Percentiles rank a stretch among this genome's conserved stretches.
Evolutionary conservation across 2,113 vertebrate genomes (phyloP).

Genomic region (Chlamydotis undulata): DNA sequence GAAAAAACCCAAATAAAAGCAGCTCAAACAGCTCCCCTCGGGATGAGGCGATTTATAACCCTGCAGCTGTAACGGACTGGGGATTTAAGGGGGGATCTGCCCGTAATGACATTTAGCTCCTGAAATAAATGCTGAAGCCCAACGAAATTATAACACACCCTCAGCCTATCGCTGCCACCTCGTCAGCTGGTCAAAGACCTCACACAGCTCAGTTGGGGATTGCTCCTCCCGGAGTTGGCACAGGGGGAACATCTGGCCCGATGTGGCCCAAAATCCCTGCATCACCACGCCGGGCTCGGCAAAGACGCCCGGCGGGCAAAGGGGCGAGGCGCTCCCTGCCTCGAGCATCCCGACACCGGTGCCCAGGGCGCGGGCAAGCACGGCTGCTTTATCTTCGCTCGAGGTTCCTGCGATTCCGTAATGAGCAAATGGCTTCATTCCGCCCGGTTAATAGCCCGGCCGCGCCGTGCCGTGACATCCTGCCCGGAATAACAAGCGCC

Average conservation of each 20-base stretch:
- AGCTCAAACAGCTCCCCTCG: neutral
- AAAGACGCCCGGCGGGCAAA: neutral
- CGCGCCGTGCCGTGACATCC: constrained; percentile 18
- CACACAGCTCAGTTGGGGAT: neutral
- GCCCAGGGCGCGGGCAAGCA: neutral
- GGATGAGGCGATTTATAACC: constrained; percentile 34
- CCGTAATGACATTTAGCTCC: constrained; percentile 44
- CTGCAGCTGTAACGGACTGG: neutral
- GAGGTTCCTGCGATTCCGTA: neutral
- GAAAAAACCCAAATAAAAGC: neutral
- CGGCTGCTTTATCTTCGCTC: neutral
- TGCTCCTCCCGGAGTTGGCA: neutral
- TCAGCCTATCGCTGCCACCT: neutral
- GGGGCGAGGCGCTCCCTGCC: neutral
- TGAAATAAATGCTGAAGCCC: constrained; percentile 35
- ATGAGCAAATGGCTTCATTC: constrained; percentile 59
- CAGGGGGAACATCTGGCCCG: neutral
- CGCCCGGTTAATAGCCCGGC: constrained; percentile 55
- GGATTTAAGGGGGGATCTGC: constrained; percentile 49
- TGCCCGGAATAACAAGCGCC: constrained; percentile 65
- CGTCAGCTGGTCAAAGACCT: neutral
- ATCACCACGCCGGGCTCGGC: accelerated
- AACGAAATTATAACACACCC: constrained; percentile 13
- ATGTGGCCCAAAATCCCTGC: neutral
- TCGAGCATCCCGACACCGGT: accelerated